Evolutionary conservation across 2,797 vertebrate species (phyloP).

Genomic region (Arnoldichthys spilopterus): DNA sequence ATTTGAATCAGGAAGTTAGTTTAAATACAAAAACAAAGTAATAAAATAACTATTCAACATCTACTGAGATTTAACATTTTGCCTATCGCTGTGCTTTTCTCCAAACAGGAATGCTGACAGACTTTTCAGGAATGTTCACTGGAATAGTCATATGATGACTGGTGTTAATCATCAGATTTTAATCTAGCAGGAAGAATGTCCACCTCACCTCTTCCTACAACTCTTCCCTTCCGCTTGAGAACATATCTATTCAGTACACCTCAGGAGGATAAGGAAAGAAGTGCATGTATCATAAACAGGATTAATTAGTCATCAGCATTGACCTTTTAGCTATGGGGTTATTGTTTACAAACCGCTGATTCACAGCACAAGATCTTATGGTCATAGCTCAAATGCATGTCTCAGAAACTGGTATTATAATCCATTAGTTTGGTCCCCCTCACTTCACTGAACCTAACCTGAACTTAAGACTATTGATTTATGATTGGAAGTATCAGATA

Average conservation of each 20-base stretch:
- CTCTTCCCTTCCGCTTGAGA: conserved; percentile 11
- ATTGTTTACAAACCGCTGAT: conserved; percentile 22
- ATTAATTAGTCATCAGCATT: conserved; percentile 5
- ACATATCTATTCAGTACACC: conserved; percentile 21
- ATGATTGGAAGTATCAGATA: not conserved
- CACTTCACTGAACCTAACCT: not conserved
- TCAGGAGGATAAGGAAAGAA: conserved; percentile 15
- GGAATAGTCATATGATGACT: conserved; percentile 53
- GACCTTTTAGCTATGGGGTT: not conserved
- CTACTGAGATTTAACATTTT: not conserved
- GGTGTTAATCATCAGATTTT: conserved; percentile 43
- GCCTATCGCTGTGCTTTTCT: not conserved
- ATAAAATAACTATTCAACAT: conserved; percentile 37
- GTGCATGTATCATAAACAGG: not conserved
- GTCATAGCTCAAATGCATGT: conserved; percentile 19
- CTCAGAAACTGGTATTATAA: conserved; percentile 9
- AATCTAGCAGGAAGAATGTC: conserved; percentile 64
- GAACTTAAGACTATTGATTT: not conserved
- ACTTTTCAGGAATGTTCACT: conserved; percentile 31
- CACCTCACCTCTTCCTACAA: conserved; percentile 60
- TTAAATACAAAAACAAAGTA: not conserved
- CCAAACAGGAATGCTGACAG: conserved; percentile 46
- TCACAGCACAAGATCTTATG: conserved; percentile 11
- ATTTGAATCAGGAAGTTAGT: conserved; percentile 9
- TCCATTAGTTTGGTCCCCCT: conserved; percentile 1